Base-by-base conservation (phyloP, 1,140 invertebrate species). In the Hylyphantes graminicola region DNA sequence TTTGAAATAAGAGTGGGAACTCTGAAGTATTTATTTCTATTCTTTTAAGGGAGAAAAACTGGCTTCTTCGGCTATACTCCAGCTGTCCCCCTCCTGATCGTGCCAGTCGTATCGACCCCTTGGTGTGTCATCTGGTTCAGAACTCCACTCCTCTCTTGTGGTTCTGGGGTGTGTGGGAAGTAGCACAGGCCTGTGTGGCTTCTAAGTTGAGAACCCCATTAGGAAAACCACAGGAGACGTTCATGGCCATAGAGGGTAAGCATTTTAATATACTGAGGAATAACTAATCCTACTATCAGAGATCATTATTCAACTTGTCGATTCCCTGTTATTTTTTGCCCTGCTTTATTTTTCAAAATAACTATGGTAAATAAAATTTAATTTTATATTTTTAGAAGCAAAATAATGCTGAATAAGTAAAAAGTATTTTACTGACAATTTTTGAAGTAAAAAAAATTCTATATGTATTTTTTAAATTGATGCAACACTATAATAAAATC, bases 151-250 rank as follows among this genome's bases (percentile, higher is more conserved):
- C 72, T 53, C 19, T 70, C n/a, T 63, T 86, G 7, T 86, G 79
- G 85, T 86, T 86, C 74, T 86, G 85, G 85, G 73, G 73, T 72
- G 64, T 77, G 11, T 96, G 94, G 87, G 95, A 98, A 90, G 92
- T 94, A 0, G 96, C 97, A 5, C 93, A 96, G 85, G 94, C 96
- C 87, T 98, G 96, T 89, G 93, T 98, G 5, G 91, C 93, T 17
- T 94, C 95, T 83, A 96, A 97, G 89, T 90, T 99, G 15, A 93
- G 96, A 86, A 99, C 97, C 2, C 93, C 95, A 0, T 89, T 99
- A 9, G 98, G 98, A n/a, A 99, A 98, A 90, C 96, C 98, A 0
- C 96, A 97, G 87, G 97, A 99, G 86, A 98, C 97, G 7, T 98
- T 99, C 87, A 95, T 94, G 10, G 95, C 93, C 70, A 96, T 97